phyloP scores from a whole-genome alignment of 2,888 invertebrate species.

The Leptinotarsa juncta region DNA sequence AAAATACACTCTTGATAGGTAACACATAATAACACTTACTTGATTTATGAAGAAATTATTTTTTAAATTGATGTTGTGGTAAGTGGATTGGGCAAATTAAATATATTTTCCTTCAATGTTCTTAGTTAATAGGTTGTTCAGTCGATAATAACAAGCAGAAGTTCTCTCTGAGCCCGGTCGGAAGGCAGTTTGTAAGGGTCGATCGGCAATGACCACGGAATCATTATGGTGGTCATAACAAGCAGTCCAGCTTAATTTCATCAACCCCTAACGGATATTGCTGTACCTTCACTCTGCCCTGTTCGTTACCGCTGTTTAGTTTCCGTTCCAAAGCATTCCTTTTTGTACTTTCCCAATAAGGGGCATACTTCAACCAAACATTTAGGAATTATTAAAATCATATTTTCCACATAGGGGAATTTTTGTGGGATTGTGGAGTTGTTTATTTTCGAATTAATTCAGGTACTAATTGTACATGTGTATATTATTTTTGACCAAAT shows the following conservation, averaged over 20 bases:
- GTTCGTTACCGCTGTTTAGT: conserved; percentile 14
- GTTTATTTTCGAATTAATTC: too few relatives aligned
- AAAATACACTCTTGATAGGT: too few relatives aligned
- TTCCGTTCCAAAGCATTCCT: neutral
- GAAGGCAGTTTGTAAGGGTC: conserved; percentile 35
- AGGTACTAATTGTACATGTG: too few relatives aligned
- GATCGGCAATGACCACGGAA: conserved; percentile 42
- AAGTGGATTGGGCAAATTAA: too few relatives aligned
- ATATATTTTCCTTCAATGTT: neutral
- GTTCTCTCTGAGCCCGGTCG: conserved; percentile 15
- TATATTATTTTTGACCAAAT: too few relatives aligned
- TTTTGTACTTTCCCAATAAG: neutral
- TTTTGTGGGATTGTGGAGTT: too few relatives aligned
- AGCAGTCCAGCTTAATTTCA: conserved; percentile 46
- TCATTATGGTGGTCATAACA: conserved; percentile 48
- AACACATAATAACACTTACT: too few relatives aligned
- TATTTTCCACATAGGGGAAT: neutral
- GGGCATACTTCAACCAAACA: too few relatives aligned
- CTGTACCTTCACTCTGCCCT: conserved; percentile 32
- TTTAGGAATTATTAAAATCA: neutral
- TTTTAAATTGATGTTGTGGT: too few relatives aligned
- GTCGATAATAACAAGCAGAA: conserved; percentile 5
- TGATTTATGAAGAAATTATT: too few relatives aligned
- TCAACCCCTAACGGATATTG: conserved; percentile 38
- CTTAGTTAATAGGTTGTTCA: neutral